Evolutionary conservation across 1,140 invertebrate species (phyloP).

Genomic region (Bombyx mandarina): DNA sequence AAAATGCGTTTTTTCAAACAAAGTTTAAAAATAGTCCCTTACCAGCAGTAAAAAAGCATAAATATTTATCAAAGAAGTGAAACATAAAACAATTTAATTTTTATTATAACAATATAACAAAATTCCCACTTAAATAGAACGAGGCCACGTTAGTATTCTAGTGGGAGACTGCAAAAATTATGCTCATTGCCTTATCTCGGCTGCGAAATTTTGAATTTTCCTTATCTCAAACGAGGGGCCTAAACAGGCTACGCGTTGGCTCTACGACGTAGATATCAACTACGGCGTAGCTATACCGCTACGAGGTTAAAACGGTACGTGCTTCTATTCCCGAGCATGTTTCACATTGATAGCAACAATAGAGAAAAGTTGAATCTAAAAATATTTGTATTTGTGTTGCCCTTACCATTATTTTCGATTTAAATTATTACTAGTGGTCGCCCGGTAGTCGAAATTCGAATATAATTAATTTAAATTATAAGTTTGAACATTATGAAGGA

Average conservation of each 20-base stretch:
- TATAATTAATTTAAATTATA: no score
- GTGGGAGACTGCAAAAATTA: conserved; percentile 24
- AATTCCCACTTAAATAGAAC: not conserved
- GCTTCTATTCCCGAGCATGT: conserved; percentile 11
- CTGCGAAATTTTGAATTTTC: conserved; percentile 28
- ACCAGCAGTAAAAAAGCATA: no score
- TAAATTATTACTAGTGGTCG: no score
- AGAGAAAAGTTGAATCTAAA: no score
- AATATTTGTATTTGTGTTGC: no score
- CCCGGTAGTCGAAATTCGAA: no score
- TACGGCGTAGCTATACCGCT: conserved; percentile 24
- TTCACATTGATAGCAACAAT: conserved; percentile 4
- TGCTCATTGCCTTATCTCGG: conserved; percentile 44
- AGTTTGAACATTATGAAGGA: no score
- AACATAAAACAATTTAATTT: not conserved
- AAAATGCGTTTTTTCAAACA: no score
- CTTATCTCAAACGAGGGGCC: conserved; percentile 35
- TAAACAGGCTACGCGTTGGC: conserved; percentile 16
- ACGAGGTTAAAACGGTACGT: conserved; percentile 25
- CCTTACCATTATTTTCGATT: no score
- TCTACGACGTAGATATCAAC: conserved; percentile 12
- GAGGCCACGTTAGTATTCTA: conserved; percentile 17
- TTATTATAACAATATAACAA: not conserved
- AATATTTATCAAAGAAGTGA: not conserved
- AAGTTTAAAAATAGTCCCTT: no score